Conservation (phyloP, 2,113 vertebrate genomes). For the Tetraodon nigroviridis region DNA sequence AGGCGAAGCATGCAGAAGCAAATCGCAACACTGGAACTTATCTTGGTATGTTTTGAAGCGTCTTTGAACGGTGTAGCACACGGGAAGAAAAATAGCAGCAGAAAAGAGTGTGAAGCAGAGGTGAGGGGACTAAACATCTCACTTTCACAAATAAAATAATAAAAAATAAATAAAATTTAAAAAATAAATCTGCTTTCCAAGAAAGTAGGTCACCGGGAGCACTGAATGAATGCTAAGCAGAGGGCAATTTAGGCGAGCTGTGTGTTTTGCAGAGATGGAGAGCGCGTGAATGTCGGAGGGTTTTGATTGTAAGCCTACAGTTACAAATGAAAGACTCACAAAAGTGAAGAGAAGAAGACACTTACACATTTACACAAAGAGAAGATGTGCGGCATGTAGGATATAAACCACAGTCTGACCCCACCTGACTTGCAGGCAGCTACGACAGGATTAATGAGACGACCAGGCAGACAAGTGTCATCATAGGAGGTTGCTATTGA, state of each 20-base stretch:
- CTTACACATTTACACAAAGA: not conserved
- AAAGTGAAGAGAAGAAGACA: slow-evolving; percentile 3
- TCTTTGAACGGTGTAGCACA: slow-evolving; percentile 6
- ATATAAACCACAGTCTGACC: too few relatives aligned
- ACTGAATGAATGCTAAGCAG: slow-evolving; percentile 39
- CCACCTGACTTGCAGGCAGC: slow-evolving; percentile 21
- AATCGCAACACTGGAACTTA: too few relatives aligned
- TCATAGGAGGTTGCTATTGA: slow-evolving; percentile 50
- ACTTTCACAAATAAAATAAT: slow-evolving; percentile 42
- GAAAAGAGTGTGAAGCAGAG: not conserved
- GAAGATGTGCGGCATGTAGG: too few relatives aligned
- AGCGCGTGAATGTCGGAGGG: not conserved
- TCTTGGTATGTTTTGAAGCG: too few relatives aligned
- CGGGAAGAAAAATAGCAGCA: not conserved
- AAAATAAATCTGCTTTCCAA: slow-evolving; percentile 32
- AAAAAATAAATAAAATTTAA: slow-evolving; percentile 14
- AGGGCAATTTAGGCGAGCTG: slow-evolving; percentile 7
- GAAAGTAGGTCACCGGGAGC: slow-evolving; percentile 58
- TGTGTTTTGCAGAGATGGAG: slow-evolving; percentile 5
- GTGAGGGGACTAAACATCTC: slow-evolving; percentile 23
- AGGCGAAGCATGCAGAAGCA: too few relatives aligned
- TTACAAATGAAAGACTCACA: slow-evolving; percentile 5
- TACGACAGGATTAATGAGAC: slow-evolving; percentile 23
- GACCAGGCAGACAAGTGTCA: slow-evolving; percentile 37
- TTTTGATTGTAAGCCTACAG: not conserved